phyloP scores from a whole-genome alignment of 1,140 invertebrate genomes.

The Bombus difficillimus region DNA sequence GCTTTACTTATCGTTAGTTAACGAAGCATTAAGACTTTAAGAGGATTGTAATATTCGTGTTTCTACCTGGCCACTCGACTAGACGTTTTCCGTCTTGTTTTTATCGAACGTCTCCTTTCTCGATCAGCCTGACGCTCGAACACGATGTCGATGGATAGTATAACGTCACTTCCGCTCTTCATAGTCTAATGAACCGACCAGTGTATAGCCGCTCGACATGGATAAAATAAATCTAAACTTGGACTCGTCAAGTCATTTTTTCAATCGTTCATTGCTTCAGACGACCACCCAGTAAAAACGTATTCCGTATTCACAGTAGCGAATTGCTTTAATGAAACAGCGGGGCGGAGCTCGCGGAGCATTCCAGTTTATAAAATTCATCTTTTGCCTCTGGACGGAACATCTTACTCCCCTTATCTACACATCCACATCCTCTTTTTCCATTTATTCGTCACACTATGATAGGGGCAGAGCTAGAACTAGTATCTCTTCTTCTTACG shows the following conservation, averaged over 20 bases:
- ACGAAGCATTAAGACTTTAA: not conserved
- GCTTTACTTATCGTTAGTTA: not conserved
- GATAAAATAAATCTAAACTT: not conserved
- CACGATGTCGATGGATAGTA: not conserved
- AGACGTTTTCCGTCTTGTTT: not conserved
- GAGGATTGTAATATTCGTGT: constrained; percentile 10
- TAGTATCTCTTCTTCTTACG: not conserved
- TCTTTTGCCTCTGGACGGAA: not conserved
- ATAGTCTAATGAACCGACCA: not conserved
- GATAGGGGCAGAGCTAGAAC: not conserved
- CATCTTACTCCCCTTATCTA: no score
- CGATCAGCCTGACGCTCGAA: not conserved
- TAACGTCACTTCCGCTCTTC: constrained; percentile 2
- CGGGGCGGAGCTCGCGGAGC: not conserved
- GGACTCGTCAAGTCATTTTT: not conserved
- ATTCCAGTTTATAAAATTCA: not conserved
- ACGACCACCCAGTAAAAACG: not conserved
- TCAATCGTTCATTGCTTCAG: no score
- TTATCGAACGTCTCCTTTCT: constrained; percentile 20
- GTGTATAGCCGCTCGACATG: not conserved
- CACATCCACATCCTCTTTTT: not conserved
- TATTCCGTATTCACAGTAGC: constrained; percentile 2
- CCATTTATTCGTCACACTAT: not conserved
- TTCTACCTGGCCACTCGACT: not conserved
- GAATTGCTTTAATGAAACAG: not conserved